Evolutionary conservation across 1,140 invertebrate species (phyloP).

Genomic region (Aphelinus atriplicis): DNA sequence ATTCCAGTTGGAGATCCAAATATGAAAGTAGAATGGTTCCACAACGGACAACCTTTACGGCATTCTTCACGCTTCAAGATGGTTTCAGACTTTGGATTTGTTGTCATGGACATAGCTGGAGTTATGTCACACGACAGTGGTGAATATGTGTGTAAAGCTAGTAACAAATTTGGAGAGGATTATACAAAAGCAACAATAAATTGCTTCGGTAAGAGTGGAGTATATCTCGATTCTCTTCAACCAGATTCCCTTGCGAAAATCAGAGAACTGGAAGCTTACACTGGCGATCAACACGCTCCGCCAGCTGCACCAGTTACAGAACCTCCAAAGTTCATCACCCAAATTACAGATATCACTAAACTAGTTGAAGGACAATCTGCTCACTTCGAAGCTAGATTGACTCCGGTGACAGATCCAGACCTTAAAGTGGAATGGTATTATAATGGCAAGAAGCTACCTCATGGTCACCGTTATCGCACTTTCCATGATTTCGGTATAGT

Average conservation of each 20-base stretch:
- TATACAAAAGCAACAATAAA: conserved; percentile 84
- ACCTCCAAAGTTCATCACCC: conserved; percentile 90
- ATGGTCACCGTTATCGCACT: conserved; percentile 93
- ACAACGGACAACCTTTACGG: conserved; percentile 86
- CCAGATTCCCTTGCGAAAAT: conserved; percentile 93
- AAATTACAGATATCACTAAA: conserved; percentile 83
- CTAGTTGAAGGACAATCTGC: conserved; percentile 92
- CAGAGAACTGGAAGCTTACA: conserved; percentile 83
- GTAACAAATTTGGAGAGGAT: conserved; percentile 91
- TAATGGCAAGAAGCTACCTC: conserved; percentile 90
- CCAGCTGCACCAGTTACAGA: conserved; percentile 76
- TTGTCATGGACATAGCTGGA: conserved; percentile 94
- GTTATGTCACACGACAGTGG: conserved; percentile 94
- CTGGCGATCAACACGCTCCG: conserved; percentile 71
- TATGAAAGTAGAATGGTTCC: conserved; percentile 96
- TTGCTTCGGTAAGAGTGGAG: conserved; percentile 86
- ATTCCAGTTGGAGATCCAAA: conserved; percentile 92
- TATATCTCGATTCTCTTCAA: conserved; percentile 93
- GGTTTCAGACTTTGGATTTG: conserved; percentile 95
- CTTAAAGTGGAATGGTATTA: conserved; percentile 95
- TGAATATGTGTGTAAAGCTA: conserved; percentile 89
- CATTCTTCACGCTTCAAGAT: conserved; percentile 93
- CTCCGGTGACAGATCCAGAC: conserved; percentile 91
- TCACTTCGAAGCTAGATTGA: conserved; percentile 91
- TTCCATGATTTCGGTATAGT: conserved; percentile 98